Percentiles rank a stretch among this genome's conserved stretches.
Conservation (phyloP, 2,113 vertebrate genomes). For the Genyomyrus donnyi region DNA sequence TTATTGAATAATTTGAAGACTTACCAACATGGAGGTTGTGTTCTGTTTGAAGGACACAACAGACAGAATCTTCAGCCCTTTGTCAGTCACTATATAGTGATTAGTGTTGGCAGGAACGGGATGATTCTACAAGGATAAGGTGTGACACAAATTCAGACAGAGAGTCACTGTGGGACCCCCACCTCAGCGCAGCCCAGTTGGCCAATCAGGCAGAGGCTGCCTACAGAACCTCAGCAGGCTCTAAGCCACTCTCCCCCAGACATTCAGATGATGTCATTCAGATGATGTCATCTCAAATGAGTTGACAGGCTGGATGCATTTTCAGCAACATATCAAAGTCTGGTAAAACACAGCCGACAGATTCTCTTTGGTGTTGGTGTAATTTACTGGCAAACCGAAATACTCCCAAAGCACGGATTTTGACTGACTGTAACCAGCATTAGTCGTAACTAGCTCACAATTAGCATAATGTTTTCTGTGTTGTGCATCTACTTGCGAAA, state of each 20-base stretch:
- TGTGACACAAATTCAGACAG: background rate
- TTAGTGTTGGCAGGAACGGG: slow-evolving; percentile 43
- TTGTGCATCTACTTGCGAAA: background rate
- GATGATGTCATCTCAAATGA: background rate
- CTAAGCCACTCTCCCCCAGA: background rate
- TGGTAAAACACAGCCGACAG: background rate
- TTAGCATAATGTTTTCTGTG: background rate
- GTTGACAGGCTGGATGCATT: background rate
- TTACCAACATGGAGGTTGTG: slow-evolving; percentile 50
- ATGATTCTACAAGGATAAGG: slow-evolving; percentile 30
- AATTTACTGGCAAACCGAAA: background rate
- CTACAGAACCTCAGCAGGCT: background rate
- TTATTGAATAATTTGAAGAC: slow-evolving; percentile 20
- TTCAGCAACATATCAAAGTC: background rate
- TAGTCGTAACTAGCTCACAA: background rate
- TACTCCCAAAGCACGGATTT: background rate
- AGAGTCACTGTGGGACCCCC: background rate
- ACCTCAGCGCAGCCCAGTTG: background rate
- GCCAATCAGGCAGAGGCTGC: background rate
- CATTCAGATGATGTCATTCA: background rate
- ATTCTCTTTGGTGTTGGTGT: background rate
- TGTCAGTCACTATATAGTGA: slow-evolving; percentile 50
- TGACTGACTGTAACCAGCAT: background rate
- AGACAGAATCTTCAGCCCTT: slow-evolving; percentile 53
- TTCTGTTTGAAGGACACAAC: slow-evolving; percentile 56